A percentile compares a stretch with the other conserved stretches of the same genome.
These are phyloP conservation scores for Cossypha niveicapilla DNA, from an alignment of 2,797 vertebrate species.

Conservation along the genomic window DNA sequence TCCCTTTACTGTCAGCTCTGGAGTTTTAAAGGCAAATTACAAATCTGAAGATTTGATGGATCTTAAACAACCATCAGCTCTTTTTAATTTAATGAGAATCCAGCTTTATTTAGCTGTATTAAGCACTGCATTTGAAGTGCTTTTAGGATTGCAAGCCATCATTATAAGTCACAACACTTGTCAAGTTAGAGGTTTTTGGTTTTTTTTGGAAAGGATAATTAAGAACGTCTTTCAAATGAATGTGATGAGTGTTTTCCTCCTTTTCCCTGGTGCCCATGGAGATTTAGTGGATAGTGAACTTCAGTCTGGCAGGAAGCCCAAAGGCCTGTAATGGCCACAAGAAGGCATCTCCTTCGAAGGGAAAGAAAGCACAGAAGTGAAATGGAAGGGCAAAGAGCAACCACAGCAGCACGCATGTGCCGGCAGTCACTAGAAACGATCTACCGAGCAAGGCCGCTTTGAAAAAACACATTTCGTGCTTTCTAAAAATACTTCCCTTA, in stretches of 20 bases:
- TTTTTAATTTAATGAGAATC: neutral
- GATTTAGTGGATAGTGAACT: neutral
- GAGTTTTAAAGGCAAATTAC: neutral
- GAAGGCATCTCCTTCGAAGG: accelerated
- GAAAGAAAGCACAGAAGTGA: neutral
- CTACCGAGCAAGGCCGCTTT: neutral
- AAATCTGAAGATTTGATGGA: neutral
- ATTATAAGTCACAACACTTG: neutral
- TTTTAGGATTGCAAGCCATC: neutral
- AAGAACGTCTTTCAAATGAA: neutral
- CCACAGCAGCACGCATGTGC: neutral
- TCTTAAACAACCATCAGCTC: neutral
- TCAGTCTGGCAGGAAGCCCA: neutral
- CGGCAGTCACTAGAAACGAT: neutral
- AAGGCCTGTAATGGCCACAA: neutral
- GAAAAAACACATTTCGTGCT: neutral
- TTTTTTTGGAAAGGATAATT: neutral
- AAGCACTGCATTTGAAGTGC: neutral
- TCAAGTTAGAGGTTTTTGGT: neutral
- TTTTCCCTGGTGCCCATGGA: neutral
- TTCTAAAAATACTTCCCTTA: neutral
- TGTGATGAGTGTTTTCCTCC: neutral
- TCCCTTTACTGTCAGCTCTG: neutral
- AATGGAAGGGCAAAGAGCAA: neutral
- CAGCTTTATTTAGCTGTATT: neutral